phyloP scores from a whole-genome alignment of 2,113 vertebrate genomes.

The Gracilinanus agilis region DNA sequence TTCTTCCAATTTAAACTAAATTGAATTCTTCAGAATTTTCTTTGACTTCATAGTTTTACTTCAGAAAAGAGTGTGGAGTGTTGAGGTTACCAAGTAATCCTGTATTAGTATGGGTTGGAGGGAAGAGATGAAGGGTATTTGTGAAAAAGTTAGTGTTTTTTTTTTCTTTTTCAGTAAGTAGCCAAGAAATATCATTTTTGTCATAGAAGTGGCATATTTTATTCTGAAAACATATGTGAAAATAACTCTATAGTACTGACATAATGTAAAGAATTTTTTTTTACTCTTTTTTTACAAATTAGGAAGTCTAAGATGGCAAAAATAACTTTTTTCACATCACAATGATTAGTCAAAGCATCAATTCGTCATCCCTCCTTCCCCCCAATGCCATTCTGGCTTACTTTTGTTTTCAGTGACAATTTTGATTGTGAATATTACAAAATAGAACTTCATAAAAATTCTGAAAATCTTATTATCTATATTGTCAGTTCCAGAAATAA shows the following conservation, averaged over 20 bases:
- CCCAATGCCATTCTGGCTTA: background rate
- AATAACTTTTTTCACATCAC: background rate
- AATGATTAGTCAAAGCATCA: background rate
- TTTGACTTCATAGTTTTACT: constrained; percentile 3
- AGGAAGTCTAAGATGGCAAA: background rate
- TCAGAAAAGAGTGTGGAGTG: background rate
- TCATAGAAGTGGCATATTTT: constrained; percentile 23
- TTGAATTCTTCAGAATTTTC: constrained; percentile 13
- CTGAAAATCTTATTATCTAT: background rate
- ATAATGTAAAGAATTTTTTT: constrained; percentile 9
- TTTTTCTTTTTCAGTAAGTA: background rate
- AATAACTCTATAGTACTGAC: background rate
- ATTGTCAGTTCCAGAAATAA: background rate
- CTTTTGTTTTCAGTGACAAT: background rate
- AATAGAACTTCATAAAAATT: background rate
- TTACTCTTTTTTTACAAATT: background rate
- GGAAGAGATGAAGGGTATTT: background rate
- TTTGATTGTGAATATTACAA: background rate
- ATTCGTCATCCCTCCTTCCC: background rate
- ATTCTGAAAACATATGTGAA: background rate
- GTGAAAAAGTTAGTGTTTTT: background rate
- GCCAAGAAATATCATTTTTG: background rate
- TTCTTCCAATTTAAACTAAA: background rate
- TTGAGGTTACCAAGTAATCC: background rate
- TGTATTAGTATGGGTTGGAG: background rate